Base-by-base conservation (phyloP, 2,113 vertebrate species). In the Phaetusa simplex region DNA sequence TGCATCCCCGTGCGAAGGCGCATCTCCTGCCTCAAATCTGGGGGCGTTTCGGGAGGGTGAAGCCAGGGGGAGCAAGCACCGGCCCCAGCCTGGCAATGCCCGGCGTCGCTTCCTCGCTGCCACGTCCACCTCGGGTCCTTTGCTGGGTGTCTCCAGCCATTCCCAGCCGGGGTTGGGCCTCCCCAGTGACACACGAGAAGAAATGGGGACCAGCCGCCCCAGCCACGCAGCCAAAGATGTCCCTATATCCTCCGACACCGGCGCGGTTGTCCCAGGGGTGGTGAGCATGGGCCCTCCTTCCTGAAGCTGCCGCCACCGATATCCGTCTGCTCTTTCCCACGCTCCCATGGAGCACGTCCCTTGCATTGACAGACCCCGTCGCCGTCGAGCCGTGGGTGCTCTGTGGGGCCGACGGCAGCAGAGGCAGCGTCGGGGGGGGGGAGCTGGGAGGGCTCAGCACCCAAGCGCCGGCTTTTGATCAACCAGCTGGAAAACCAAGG, bases 301-400 rank as follows among this genome's bases (percentile, higher is more conserved):
- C 45, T 26, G 38, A 69, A 52, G 29, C 32, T 32, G 74, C 38
- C 65, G 12, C 22, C 65, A 29, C 21, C 43, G 5, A 30, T 15
- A 26, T 9, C 26, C 43, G 8, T 53, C 64, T 2, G 3, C 24
- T 50, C 36, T 43, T 50, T 30, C 53, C 52, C 36, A 1, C 7
- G n/a, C 30, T 50, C 19, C 4, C 13, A 2, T 2, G 38, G 67
- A 71, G 55, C 56, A 4, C 61, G 29, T 52, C 67, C 67, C 45
- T 62, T 21, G 47, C 21, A 22, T 22, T 49, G 47, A 11, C 47
- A 22, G 47, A 49, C 47, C 47, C 47, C 47, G 47, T 49, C 0
- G 3, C 55, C 2, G 1, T 45, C 0, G 23, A 50, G 45, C 55
- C 1, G 1, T 29, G 18, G 2, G 42, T 40, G 49, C n/a, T 34